A percentile compares a stretch with the other conserved stretches of the same genome.
These are phyloP conservation scores for Lagodon rhomboides DNA, from an alignment of 2,797 vertebrate genomes.

Conservation along the genomic window DNA sequence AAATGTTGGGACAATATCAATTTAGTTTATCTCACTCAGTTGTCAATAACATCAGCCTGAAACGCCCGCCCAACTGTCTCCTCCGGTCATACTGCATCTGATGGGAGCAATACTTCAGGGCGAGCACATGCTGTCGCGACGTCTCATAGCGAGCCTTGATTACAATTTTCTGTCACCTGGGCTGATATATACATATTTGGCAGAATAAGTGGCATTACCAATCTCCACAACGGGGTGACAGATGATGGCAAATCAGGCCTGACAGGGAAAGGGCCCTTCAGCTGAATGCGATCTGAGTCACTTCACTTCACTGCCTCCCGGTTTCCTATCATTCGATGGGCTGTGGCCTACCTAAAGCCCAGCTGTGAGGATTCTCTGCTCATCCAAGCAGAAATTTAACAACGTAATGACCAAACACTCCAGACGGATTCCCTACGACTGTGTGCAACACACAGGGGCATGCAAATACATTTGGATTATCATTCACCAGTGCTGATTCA, in stretches of 20 bases:
- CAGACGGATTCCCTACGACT: constrained; percentile 52
- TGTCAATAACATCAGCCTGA: constrained; percentile 52
- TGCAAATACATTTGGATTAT: constrained; percentile 24
- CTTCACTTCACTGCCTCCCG: constrained; percentile 74
- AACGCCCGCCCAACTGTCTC: constrained; percentile 31
- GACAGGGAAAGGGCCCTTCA: constrained; percentile 69
- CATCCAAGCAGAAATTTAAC: constrained; percentile 78
- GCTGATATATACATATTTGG: constrained; percentile 68
- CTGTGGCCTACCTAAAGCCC: constrained; percentile 71
- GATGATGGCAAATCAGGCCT: constrained; percentile 74
- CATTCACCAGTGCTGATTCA: background rate
- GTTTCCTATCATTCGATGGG: constrained; percentile 72
- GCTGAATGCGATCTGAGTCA: constrained; percentile 75
- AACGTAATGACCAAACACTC: constrained; percentile 68
- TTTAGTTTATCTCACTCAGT: constrained; percentile 60
- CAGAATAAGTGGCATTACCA: constrained; percentile 66
- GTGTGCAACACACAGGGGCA: constrained; percentile 20
- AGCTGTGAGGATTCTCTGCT: constrained; percentile 73
- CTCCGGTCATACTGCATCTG: constrained; percentile 24
- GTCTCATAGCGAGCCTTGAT: constrained; percentile 48
- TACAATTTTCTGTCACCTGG: constrained; percentile 55
- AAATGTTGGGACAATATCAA: constrained; percentile 68
- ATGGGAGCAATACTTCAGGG: constrained; percentile 39
- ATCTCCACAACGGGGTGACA: constrained; percentile 59
- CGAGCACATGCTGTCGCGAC: constrained; percentile 23